Base-by-base conservation (phyloP, 2,888 invertebrate genomes). In the Dryomyza anilis region DNA sequence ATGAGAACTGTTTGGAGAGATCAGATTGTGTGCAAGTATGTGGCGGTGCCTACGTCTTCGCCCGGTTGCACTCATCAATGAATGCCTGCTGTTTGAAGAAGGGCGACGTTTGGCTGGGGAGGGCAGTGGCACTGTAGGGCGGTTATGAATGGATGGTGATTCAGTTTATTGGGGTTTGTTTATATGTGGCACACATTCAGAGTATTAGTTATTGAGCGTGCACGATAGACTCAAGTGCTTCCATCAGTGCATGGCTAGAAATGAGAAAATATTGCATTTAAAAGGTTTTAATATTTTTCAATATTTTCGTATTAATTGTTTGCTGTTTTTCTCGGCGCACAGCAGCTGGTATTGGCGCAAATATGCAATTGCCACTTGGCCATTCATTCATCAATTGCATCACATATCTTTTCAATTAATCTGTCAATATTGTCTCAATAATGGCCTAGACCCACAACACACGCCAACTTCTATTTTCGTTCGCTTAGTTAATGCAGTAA, bases 341-440 rank as follows among this genome's bases (percentile, higher is more conserved):
- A 4, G 58, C 19, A 52, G 48, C 33, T 30, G 19, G 16, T 50
- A 12, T 25, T 23, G 19, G 19, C 45, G 53, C 30, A 59, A 43
- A 45, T 55, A 59, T 65, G 55, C 48, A 50, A 53, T 55, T 53
- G 48, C 25, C 52, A 50, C 39, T 43, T 29, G 46, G 14, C 29
- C 27, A n/a, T 56, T 14, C 21, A 14, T 21, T 62, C 27, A 36
- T 48, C 62, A 48, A 29, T 30, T 59, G 23, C n/a, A 3, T 21
- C 45, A 23, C 21, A 61, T 63, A 64, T 66, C 63, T 66, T 65
- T 58, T 68, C 62, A 61, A 64, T 69, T 65, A 69, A 68, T 67
- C 57, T 39, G 36, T 30, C 23, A 39, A 39, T 25, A 56, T 45
- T 36, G 43, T n/a, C n/a, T n/a, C n/a, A 56, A 29, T 29, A 27